phyloP scores from a whole-genome alignment of 2,797 vertebrate genomes.

The Threskiornis aethiopicus region DNA sequence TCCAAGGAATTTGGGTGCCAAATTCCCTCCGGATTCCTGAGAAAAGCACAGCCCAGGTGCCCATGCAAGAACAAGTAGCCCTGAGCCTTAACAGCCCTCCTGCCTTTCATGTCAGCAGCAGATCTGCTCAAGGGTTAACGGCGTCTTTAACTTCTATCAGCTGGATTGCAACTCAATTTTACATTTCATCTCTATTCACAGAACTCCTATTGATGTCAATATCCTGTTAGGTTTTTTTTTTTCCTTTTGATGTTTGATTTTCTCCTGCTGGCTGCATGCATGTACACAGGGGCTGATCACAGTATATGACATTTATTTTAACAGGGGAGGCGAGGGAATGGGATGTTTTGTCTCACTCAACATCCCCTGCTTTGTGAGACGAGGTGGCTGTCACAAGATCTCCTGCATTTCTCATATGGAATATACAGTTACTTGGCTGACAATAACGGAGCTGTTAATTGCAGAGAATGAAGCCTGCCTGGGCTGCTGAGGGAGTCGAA shows the following conservation, averaged over 20 bases:
- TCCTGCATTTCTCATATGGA: not conserved
- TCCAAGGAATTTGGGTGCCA: not conserved
- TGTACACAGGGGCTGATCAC: slow-evolving; percentile 43
- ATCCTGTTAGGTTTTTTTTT: not conserved
- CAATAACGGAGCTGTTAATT: not conserved
- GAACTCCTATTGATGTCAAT: slow-evolving; percentile 52
- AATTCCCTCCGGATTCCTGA: not conserved
- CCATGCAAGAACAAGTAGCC: not conserved
- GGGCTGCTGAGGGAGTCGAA: not conserved
- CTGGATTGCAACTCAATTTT: not conserved
- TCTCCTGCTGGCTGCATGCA: slow-evolving; percentile 11
- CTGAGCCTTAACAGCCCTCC: not conserved
- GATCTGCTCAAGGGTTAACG: slow-evolving; percentile 20
- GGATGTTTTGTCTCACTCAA: not conserved
- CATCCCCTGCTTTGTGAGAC: not conserved
- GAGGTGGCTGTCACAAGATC: not conserved
- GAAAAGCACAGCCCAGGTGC: not conserved
- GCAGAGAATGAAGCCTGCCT: not conserved
- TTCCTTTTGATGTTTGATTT: slow-evolving; percentile 57
- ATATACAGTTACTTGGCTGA: not conserved
- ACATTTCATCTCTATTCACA: slow-evolving; percentile 33
- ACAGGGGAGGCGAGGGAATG: not conserved
- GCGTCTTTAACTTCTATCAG: not conserved
- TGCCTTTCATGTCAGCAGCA: not conserved
- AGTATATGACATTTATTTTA: slow-evolving; percentile 24